Conservation (phyloP, 2,113 vertebrate species). For the Dascyllus trimaculatus region DNA sequence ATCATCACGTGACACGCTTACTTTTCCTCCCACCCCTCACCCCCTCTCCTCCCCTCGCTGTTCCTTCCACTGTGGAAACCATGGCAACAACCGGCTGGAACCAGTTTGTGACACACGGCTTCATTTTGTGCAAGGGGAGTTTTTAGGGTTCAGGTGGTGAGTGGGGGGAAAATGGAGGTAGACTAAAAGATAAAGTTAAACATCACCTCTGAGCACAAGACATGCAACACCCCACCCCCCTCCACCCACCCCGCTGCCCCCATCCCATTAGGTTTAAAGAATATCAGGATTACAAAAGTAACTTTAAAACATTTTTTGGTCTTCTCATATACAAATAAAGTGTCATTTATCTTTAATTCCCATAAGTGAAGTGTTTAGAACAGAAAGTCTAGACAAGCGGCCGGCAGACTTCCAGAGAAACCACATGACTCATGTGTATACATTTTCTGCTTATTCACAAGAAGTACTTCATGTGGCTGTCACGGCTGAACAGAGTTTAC, state of each 20-base stretch:
- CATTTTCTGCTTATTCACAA: constrained; percentile 1
- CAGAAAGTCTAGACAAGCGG: constrained; percentile 2
- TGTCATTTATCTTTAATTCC: neutral
- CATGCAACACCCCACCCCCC: neutral
- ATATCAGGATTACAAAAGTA: constrained; percentile 23
- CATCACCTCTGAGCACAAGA: constrained; percentile 24
- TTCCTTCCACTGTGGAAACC: constrained; percentile 88
- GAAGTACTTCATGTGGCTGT: neutral
- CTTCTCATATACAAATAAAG: constrained; percentile 15
- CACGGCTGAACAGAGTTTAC: neutral
- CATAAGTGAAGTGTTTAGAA: neutral
- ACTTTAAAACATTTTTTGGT: constrained; percentile 18
- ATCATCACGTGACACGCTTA: constrained; percentile 84
- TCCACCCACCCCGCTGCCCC: neutral
- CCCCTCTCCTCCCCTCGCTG: constrained; percentile 66
- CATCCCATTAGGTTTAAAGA: neutral
- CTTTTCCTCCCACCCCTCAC: constrained; percentile 67
- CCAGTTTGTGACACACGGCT: constrained; percentile 89
- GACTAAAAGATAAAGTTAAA: constrained; percentile 61
- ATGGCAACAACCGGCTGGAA: constrained; percentile 91
- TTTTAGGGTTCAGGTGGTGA: constrained; percentile 87
- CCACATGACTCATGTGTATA: neutral
- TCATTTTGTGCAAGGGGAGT: constrained; percentile 90
- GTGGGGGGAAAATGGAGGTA: constrained; percentile 87
- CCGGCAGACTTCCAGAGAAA: neutral